Conservation (phyloP, 2,797 vertebrate species). For the Gymnothorax reevesii region DNA sequence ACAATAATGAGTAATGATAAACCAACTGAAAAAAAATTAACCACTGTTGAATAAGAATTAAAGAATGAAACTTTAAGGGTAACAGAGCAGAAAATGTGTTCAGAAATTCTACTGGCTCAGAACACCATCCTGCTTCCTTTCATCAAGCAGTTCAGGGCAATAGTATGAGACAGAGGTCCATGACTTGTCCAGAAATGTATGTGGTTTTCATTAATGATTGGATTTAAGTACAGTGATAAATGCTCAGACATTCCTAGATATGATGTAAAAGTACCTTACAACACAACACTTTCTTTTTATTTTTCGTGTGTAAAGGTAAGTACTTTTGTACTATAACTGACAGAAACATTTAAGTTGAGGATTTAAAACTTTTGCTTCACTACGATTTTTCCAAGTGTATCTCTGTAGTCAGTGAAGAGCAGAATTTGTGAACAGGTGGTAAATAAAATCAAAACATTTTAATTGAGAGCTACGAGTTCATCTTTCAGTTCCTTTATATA, state of each 20-base stretch:
- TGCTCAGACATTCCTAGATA: background rate
- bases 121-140: constrained; percentile 68
- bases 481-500: too few species aligned
- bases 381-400: too few species aligned
- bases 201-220: constrained; percentile 30
- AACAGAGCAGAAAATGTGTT: constrained; percentile 29
- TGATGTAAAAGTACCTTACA: background rate
- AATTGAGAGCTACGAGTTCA: too few species aligned
- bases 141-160: constrained; percentile 68
- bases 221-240: background rate
- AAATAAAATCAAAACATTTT: too few species aligned
- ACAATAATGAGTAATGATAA: constrained; percentile 59
- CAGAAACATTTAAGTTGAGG: too few species aligned
- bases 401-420: too few species aligned
- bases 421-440: too few species aligned
- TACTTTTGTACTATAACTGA: too few species aligned
- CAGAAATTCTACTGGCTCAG: background rate
- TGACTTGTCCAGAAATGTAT: constrained; percentile 74
- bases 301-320: too few species aligned
- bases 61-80: constrained; percentile 38
- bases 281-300: too few species aligned
- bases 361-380: too few species aligned
- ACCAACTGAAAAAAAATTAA: constrained; percentile 47
- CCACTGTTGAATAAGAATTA: background rate
- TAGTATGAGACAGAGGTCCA: constrained; percentile 65